Conservation (phyloP, 1,140 invertebrate genomes). For the Nylanderia fulva region DNA sequence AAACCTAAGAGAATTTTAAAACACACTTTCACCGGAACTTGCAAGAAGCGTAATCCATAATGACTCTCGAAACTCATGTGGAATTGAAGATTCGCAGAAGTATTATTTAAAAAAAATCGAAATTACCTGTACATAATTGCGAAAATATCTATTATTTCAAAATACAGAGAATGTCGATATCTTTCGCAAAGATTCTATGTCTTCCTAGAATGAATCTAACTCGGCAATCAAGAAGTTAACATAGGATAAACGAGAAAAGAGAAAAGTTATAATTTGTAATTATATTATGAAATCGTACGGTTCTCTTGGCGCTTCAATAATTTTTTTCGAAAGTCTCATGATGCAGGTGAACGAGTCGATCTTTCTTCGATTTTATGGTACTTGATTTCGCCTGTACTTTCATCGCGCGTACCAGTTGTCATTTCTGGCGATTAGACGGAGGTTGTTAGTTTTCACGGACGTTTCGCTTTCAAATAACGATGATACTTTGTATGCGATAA, state of each 20-base stretch:
- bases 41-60: not conserved
- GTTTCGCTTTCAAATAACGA: slow-evolving; percentile 13
- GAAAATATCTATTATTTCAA: not conserved
- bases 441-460: not conserved
- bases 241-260: too few species aligned
- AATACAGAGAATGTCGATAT: not conserved
- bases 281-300: not conserved
- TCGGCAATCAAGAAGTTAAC: not conserved
- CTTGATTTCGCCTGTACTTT: slow-evolving; percentile 13
- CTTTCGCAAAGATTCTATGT: not conserved
- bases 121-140: not conserved
- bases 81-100: not conserved
- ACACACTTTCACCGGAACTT: not conserved
- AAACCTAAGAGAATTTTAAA: not conserved
- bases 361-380: not conserved
- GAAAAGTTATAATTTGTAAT: not conserved
- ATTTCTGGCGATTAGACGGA: not conserved
- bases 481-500: slow-evolving; percentile 4
- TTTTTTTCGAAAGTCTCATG: slow-evolving; percentile 8
- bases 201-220: not conserved
- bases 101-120: not conserved
- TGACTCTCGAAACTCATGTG: not conserved
- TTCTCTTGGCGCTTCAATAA: not conserved
- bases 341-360: not conserved
- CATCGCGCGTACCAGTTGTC: not conserved